A percentile compares a stretch with the other conserved stretches of the same genome.
Conservation (phyloP, 2,888 invertebrate genomes). For the Leptinotarsa haldemani region DNA sequence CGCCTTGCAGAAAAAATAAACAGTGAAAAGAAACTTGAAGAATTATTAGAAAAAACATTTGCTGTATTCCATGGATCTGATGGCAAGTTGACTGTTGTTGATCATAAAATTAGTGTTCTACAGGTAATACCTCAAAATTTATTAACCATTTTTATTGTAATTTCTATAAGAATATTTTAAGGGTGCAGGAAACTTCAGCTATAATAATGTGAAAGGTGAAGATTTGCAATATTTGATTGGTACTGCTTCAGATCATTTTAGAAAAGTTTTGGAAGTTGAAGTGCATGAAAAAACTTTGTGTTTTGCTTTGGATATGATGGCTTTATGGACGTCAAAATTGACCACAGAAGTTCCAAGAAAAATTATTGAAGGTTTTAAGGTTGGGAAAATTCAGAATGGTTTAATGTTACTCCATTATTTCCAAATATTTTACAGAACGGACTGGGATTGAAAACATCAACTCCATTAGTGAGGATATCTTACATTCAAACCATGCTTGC, state of each 20-base stretch:
- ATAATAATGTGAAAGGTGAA: slow-evolving; percentile 74
- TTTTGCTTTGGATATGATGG: slow-evolving; percentile 83
- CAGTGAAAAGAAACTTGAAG: slow-evolving; percentile 74
- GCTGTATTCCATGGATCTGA: slow-evolving; percentile 87
- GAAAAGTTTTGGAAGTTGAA: slow-evolving; percentile 86
- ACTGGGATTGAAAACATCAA: slow-evolving; percentile 79
- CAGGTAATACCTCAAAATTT: slow-evolving; percentile 67
- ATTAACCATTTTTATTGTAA: slow-evolving; percentile 6
- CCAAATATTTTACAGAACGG: slow-evolving; percentile 73
- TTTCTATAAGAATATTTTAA: slow-evolving; percentile 49
- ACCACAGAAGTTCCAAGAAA: slow-evolving; percentile 74
- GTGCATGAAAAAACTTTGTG: slow-evolving; percentile 92
- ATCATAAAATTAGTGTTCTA: slow-evolving; percentile 88
- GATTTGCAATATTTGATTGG: slow-evolving; percentile 72
- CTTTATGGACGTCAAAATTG: slow-evolving; percentile 80
- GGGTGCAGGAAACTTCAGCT: slow-evolving; percentile 81
- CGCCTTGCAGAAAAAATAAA: slow-evolving; percentile 80
- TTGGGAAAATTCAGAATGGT: slow-evolving; percentile 45
- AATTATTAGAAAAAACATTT: slow-evolving; percentile 78
- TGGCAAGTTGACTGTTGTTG: slow-evolving; percentile 89
- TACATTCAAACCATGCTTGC: slow-evolving; percentile 82
- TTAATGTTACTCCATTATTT: background rate
- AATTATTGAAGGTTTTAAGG: slow-evolving; percentile 75
- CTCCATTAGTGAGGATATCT: slow-evolving; percentile 80
- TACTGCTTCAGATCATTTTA: slow-evolving; percentile 75